A percentile compares a stretch with the other conserved stretches of the same genome.
phyloP scores from a whole-genome alignment of 2,888 invertebrate species.

The Tiliacea citrago region DNA sequence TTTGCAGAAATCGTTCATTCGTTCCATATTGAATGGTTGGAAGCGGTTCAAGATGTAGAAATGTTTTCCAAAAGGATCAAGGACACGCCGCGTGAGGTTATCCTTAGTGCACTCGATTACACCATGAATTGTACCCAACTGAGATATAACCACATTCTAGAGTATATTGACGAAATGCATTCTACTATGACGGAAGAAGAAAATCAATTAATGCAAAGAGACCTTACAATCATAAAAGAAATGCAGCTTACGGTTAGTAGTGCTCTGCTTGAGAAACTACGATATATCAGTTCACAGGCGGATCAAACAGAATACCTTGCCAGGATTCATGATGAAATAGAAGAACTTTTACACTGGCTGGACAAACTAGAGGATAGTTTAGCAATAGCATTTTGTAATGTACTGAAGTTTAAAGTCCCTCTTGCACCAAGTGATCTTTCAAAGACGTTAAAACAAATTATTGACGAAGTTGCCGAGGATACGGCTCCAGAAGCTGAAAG shows the following conservation, averaged over 20 bases:
- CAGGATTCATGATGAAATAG: slow-evolving; percentile 68
- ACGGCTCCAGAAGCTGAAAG: slow-evolving; percentile 50
- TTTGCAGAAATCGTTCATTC: slow-evolving; percentile 63
- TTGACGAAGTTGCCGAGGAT: slow-evolving; percentile 64
- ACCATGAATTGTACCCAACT: slow-evolving; percentile 65
- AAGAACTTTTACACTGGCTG: slow-evolving; percentile 76
- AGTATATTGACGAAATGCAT: slow-evolving; percentile 54
- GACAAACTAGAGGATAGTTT: slow-evolving; percentile 70
- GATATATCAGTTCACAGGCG: slow-evolving; percentile 58
- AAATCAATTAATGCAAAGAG: slow-evolving; percentile 55
- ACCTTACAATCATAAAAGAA: slow-evolving; percentile 66
- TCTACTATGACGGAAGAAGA: slow-evolving; percentile 57
- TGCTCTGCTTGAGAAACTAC: slow-evolving; percentile 68
- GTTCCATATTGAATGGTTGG: slow-evolving; percentile 72
- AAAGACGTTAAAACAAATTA: slow-evolving; percentile 64
- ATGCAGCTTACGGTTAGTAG: slow-evolving; percentile 65
- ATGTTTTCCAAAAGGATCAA: slow-evolving; percentile 65
- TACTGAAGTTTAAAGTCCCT: slow-evolving; percentile 61
- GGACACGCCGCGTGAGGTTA: slow-evolving; percentile 67
- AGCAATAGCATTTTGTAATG: slow-evolving; percentile 65
- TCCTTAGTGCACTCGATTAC: slow-evolving; percentile 67
- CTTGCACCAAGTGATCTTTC: slow-evolving; percentile 61
- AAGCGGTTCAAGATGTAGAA: slow-evolving; percentile 71
- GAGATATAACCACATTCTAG: slow-evolving; percentile 57
- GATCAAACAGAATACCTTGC: slow-evolving; percentile 69